These are phyloP conservation scores for Uloborus plumipes DNA, from an alignment of 2,888 invertebrate genomes.

Conservation along the genomic window DNA sequence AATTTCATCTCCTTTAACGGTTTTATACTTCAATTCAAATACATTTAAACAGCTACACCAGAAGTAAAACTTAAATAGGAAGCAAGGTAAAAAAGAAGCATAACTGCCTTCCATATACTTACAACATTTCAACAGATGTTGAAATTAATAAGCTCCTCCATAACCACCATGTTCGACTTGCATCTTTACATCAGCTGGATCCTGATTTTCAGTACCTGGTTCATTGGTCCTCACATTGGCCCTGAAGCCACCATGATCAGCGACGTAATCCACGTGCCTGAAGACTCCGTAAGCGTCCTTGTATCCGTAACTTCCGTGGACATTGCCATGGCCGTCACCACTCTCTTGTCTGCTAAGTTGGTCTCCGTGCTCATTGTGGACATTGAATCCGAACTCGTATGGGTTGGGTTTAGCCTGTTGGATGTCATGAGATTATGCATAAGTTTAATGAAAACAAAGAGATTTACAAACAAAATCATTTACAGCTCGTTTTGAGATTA, in stretches of 20 bases:
- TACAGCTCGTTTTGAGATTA: too few relatives aligned
- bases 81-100: too few relatives aligned
- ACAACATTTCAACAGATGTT: conserved; percentile 5
- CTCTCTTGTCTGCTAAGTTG: conserved; percentile 37
- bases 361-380: conserved; percentile 53
- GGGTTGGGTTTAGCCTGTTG: conserved; percentile 45
- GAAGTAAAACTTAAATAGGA: too few relatives aligned
- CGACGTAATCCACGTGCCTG: conserved; percentile 61
- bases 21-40: too few relatives aligned
- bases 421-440: too few relatives aligned
- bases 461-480: too few relatives aligned
- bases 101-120: not conserved
- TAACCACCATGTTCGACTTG: conserved; percentile 46
- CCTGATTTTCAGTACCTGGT: conserved; percentile 49
- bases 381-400: conserved; percentile 53
- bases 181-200: conserved; percentile 51
- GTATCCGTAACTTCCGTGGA: conserved; percentile 55
- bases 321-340: conserved; percentile 53
- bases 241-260: conserved; percentile 56
- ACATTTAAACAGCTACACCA: too few relatives aligned
- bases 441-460: too few relatives aligned
- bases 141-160: conserved; percentile 18
- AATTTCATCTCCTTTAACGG: too few relatives aligned
- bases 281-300: conserved; percentile 56
- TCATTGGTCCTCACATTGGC: conserved; percentile 61